phyloP scores from a whole-genome alignment of 2,113 vertebrate species.

The Microcebus ravelobensis region DNA sequence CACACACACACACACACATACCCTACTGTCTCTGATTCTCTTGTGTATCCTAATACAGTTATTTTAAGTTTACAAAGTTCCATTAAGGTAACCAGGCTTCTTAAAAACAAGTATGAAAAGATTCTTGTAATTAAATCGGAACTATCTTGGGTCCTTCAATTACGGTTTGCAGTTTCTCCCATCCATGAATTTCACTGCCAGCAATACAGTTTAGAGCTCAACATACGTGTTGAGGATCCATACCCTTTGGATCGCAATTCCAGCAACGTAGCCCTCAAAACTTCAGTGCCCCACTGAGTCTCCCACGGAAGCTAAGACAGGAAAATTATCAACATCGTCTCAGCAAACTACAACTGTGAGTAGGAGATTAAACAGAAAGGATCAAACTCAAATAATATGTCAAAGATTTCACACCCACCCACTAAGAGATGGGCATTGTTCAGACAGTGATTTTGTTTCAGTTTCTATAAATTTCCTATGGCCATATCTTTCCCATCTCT shows the following conservation, averaged over 20 bases:
- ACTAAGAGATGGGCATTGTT: neutral
- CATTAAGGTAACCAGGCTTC: neutral
- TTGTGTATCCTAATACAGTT: neutral
- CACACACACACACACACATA: neutral
- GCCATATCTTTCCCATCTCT: neutral
- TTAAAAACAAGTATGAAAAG: neutral
- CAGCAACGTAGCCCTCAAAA: too few relatives aligned
- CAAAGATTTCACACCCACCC: neutral
- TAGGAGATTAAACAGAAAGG: neutral
- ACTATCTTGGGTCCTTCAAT: neutral
- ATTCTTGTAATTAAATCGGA: conserved; percentile 22
- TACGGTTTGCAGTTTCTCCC: neutral
- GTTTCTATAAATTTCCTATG: neutral
- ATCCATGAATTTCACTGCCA: neutral
- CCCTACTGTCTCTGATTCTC: neutral
- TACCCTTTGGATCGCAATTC: neutral
- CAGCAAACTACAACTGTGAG: neutral
- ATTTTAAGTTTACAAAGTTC: neutral
- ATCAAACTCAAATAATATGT: neutral
- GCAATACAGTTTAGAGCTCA: neutral
- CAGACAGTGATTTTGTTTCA: neutral
- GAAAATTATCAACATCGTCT: neutral
- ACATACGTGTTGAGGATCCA: neutral
- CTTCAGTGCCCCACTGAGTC: neutral
- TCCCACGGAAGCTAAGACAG: neutral